phyloP scores from a whole-genome alignment of 2,113 vertebrate genomes.

The Nycticorax nycticorax region DNA sequence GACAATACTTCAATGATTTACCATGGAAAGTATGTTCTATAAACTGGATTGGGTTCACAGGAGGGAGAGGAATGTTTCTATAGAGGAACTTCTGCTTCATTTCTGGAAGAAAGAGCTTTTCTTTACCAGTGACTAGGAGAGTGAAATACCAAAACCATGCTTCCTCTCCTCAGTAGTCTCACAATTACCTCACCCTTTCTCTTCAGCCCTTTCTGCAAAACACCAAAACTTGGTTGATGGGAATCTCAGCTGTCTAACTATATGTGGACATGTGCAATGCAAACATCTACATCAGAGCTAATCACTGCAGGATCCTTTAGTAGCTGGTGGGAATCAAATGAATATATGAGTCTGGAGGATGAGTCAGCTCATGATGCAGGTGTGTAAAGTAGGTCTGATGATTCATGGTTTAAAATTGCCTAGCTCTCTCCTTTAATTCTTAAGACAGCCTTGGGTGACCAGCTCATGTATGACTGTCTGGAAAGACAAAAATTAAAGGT shows the following conservation, averaged over 20 bases:
- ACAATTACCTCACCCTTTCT: neutral
- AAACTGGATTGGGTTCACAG: neutral
- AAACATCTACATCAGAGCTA: neutral
- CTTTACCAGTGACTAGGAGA: neutral
- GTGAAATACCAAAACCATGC: neutral
- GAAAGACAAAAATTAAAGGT: neutral
- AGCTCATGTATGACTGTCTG: neutral
- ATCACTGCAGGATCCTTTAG: neutral
- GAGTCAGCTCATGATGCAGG: slow-evolving; percentile 44
- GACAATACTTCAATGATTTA: neutral
- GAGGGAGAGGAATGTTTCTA: neutral
- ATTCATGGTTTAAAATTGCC: slow-evolving; percentile 26
- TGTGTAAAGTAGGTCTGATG: slow-evolving; percentile 1
- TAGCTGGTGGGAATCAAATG: neutral
- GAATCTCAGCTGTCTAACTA: neutral
- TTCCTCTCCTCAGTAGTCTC: neutral
- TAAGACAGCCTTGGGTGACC: neutral
- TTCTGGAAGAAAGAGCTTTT: neutral
- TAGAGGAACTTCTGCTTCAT: neutral
- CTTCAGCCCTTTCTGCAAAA: neutral
- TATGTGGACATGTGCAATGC: neutral
- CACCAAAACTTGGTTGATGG: neutral
- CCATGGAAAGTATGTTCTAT: neutral
- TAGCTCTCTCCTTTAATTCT: neutral
- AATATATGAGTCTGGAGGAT: neutral